A percentile compares a stretch with the other conserved stretches of the same genome.
Conservation (phyloP, 2,888 invertebrate genomes). For the Eristalis intricaria region DNA sequence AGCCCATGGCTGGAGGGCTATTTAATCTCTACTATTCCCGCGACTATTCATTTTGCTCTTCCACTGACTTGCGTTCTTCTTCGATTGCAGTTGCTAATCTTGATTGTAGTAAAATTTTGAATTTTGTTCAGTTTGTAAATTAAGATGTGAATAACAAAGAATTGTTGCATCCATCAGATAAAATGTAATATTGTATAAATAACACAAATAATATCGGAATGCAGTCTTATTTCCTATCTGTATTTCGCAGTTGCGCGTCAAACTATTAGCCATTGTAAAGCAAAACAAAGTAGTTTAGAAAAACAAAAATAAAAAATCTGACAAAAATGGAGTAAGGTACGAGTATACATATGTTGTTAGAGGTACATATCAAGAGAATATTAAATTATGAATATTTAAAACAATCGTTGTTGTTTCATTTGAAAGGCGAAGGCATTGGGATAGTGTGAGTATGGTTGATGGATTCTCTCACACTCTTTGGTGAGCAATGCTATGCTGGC, state of each 20-base stretch:
- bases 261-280: slow-evolving; percentile 31
- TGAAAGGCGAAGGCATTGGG: not conserved
- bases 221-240: slow-evolving; percentile 53
- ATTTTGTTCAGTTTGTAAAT: slow-evolving; percentile 59
- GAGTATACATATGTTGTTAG: slow-evolving; percentile 34
- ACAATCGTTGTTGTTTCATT: not conserved
- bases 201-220: slow-evolving; percentile 8
- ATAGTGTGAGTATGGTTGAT: not conserved
- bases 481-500: no score
- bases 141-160: slow-evolving; percentile 24
- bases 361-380: slow-evolving; percentile 49
- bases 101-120: slow-evolving; percentile 41
- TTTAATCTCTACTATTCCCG: slow-evolving; percentile 51
- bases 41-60: not conserved
- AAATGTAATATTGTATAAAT: slow-evolving; percentile 15
- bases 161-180: slow-evolving; percentile 48
- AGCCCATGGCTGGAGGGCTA: slow-evolving; percentile 68
- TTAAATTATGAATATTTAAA: slow-evolving; percentile 36
- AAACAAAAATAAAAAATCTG: not conserved
- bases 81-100: not conserved
- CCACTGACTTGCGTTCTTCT: not conserved
- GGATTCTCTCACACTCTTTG: no score
- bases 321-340: slow-evolving; percentile 2
- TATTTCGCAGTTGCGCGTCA: slow-evolving; percentile 49
- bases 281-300: slow-evolving; percentile 43